These are phyloP conservation scores for Mythimna pallens DNA, from an alignment of 2,888 invertebrate genomes.

Conservation along the genomic window DNA sequence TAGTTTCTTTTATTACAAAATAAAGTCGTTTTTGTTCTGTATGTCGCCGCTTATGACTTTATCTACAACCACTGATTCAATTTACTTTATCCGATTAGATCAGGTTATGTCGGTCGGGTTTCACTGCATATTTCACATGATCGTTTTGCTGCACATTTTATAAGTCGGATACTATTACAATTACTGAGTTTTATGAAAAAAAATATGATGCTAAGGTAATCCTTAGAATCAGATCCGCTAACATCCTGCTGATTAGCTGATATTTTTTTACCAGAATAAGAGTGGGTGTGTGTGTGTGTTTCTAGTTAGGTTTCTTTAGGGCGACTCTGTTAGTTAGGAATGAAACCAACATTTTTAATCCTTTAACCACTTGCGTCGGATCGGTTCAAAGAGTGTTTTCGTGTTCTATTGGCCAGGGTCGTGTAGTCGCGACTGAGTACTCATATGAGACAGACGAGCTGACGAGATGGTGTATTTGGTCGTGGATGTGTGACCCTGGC, in stretches of 20 bases:
- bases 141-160: slow-evolving; percentile 1
- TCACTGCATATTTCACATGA: slow-evolving; percentile 20
- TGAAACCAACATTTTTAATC: too few species aligned
- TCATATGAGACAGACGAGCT: too few species aligned
- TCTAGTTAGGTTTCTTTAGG: too few species aligned
- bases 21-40: background rate
- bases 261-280: background rate
- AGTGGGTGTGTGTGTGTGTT: too few species aligned
- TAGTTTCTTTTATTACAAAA: slow-evolving; percentile 1
- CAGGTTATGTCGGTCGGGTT: slow-evolving; percentile 35
- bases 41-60: background rate
- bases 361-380: too few species aligned
- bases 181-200: background rate
- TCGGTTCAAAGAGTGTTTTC: too few species aligned
- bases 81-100: slow-evolving; percentile 45
- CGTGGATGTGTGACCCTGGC: too few species aligned
- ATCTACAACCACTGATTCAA: slow-evolving; percentile 32
- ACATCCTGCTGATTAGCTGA: background rate
- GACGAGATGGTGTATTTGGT: too few species aligned
- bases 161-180: slow-evolving; percentile 14
- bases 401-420: too few species aligned
- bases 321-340: background rate
- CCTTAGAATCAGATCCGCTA: too few species aligned
- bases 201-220: background rate
- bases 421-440: too few species aligned